Evolutionary conservation across 1,140 invertebrate genomes (phyloP), one percentile per base, ranked within the genome.

Genomic region (Zaprionus ghesquierei): DNA sequence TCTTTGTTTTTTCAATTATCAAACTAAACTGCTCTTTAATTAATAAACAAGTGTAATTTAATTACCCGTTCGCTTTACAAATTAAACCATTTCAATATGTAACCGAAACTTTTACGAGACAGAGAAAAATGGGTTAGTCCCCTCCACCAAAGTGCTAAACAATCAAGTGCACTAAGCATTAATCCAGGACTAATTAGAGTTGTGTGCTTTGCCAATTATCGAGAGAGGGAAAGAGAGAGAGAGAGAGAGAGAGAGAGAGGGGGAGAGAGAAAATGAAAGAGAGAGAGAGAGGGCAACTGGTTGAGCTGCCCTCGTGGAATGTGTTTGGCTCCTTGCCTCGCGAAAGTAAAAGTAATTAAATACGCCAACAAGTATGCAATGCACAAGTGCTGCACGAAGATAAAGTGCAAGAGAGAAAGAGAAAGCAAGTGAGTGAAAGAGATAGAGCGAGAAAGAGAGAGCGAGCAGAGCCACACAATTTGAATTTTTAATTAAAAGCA

Each of bases 151-250:
- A 46, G 50, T 51, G 31, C 8, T 22, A 15, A 29, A 61, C 58
- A 76, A 76, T 68, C 63, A 55, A 61, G 31, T 72, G 63, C 55
- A 72, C 35, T 68, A 35, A 44, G 38, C 63, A 77, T 55, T 77
- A 85, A 84, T 85, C 60, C 75, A 66, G 50, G 23, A 53, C 75
- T 81, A 86, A 86, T 86, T 87, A 76, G 56, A 64, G 66, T 56
- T 55, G 58, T 60, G 56, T 65, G 61, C 68, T 62, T 50, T 54
- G 55, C 20, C 64, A 86, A 81, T 86, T 86, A 87, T 72, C 72
- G 35, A 41, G 35, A 8, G 31, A 33, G 2, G 3, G 13, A 38
- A 6, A 38, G 13, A 35, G 13, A n/a, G 13, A 6, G 1, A 35
- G 33, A 2, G 5, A 38, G 5, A n/a, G 10, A 6, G 35, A 38